Evolutionary conservation across 1,140 invertebrate genomes (phyloP).

Genomic region (Nephila pilipes): DNA sequence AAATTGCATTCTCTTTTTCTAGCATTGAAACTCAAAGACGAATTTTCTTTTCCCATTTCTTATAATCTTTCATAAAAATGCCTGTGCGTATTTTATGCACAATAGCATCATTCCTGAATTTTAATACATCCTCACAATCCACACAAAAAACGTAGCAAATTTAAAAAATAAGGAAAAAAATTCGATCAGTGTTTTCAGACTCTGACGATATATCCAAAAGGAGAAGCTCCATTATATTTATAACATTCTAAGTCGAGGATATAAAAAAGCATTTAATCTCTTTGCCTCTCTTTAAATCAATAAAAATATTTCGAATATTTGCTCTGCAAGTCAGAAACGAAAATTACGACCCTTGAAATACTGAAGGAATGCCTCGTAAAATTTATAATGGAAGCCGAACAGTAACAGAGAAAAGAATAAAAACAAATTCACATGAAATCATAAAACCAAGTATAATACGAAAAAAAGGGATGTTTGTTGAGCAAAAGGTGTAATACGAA

Average conservation of each 20-base stretch:
- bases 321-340: background rate
- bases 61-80: too few relatives aligned
- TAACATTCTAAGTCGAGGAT: background rate
- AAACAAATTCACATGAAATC: slow-evolving; percentile 11
- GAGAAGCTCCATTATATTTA: background rate
- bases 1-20: too few relatives aligned
- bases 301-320: slow-evolving; percentile 22
- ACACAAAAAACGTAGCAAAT: too few relatives aligned
- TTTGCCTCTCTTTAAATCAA: background rate
- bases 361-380: slow-evolving; percentile 38
- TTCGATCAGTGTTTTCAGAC: background rate
- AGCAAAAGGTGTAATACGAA: too few relatives aligned
- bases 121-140: too few relatives aligned
- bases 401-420: background rate
- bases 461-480: background rate
- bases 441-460: background rate
- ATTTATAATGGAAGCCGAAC: slow-evolving; percentile 15
- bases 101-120: too few relatives aligned
- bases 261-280: background rate
- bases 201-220: background rate
- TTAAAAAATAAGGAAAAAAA: too few relatives aligned
- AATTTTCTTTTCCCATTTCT: too few relatives aligned
- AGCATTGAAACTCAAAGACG: too few relatives aligned
- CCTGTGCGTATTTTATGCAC: too few relatives aligned
- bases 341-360: background rate